Evolutionary conservation across 64 coral and sea anemone genomes (phyloP), one percentile per base, ranked within the genome.

Genomic region (Pachyseris speciosa): DNA sequence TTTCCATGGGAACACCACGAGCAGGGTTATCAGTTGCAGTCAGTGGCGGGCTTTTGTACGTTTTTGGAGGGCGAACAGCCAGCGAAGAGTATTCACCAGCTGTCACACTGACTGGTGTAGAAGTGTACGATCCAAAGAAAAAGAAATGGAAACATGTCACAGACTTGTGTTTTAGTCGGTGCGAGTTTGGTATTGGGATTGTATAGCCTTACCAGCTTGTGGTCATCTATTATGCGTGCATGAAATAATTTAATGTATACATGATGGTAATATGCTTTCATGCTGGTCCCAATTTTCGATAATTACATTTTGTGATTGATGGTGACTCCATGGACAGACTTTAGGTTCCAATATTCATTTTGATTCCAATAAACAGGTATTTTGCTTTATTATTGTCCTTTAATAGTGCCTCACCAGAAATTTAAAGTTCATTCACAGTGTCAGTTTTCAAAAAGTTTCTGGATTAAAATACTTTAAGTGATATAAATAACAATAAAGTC

Each of bases 71-170:
- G 2, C 65, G 91, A 33, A 73, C 91, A 22, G 77, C 84, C 19
- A 89, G 90, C 76, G 78, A 67, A 78, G 94, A 96, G 83, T 89
- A 84, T 30, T 68, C 75, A 13, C 87, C 94, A 2, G 90, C 94
- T 47, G 83, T 83, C 59, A 96, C 94, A 3, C 72, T 96, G 60
- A 92, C 94, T 50, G 72, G 84, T 44, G 87, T 96, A 30, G 94
- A 96, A 67, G 45, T 88, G 36, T 96, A 96, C 78, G 86, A 96
- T 38, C 84, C 52, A 25, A 87, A 93, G 74, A 72, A 67, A 75
- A 69, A 88, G 17, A 87, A 88, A 47, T 93, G 91, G 91, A 64
- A 88, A 55, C 84, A 88, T 16, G 64, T 93, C 28, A 88, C 91
- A 43, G 91, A 93, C 59, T 60, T 93, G 47, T 93, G 84, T 34